A percentile compares a stretch with the other conserved stretches of the same genome.
Evolutionary conservation across 2,797 vertebrate genomes (phyloP).

Genomic region (Euphonia xanthogaster): DNA sequence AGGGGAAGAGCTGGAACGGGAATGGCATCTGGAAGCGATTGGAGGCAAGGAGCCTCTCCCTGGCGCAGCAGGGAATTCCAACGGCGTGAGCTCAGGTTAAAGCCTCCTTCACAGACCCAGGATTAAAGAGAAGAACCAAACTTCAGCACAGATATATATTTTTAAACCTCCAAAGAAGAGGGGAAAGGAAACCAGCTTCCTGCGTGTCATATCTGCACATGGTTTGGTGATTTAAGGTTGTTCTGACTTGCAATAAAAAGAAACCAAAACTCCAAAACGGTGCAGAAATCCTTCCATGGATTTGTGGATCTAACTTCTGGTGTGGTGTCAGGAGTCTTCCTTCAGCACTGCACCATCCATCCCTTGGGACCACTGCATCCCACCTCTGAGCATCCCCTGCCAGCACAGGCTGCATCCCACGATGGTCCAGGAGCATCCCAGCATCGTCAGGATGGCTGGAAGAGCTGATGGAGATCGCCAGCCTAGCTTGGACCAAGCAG

Average conservation of each 20-base stretch:
- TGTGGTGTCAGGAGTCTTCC: not conserved
- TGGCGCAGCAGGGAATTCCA: constrained; percentile 59
- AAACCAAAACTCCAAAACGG: not conserved
- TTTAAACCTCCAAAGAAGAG: not conserved
- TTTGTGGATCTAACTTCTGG: not conserved
- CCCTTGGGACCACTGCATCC: not conserved
- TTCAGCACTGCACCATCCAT: not conserved
- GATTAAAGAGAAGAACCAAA: not conserved
- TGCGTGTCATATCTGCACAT: fast-evolving
- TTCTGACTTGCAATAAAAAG: not conserved
- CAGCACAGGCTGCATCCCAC: not conserved
- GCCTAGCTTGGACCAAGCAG: fast-evolving
- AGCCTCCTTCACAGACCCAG: not conserved
- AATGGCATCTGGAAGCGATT: constrained; percentile 68
- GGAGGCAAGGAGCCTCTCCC: constrained; percentile 57
- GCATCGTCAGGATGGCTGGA: not conserved
- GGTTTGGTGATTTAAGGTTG: not conserved
- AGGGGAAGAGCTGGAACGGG: not conserved
- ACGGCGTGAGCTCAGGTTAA: constrained; percentile 64
- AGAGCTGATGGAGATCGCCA: not conserved
- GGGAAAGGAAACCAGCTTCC: not conserved
- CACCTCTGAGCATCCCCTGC: not conserved
- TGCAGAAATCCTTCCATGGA: not conserved
- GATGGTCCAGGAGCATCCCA: not conserved
- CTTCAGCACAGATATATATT: not conserved